Evolutionary conservation across 2,888 invertebrate species (phyloP), one percentile per base, ranked within the genome.

Genomic region (Gisinianus flammeolus): DNA sequence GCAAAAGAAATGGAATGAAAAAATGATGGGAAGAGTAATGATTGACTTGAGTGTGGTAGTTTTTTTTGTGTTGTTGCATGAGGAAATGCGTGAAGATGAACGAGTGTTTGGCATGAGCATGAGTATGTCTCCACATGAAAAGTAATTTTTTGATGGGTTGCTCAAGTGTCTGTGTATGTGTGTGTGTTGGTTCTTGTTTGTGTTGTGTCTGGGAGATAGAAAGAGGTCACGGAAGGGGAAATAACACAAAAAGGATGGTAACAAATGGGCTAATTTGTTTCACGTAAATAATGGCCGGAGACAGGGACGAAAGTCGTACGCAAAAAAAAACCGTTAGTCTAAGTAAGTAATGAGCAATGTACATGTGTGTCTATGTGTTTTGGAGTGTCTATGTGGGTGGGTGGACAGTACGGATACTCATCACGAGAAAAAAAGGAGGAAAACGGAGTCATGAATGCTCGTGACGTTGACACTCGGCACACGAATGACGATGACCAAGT

Each of bases 221-320:
- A 44, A 6, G 44, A 44, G 44, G 44, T 44, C 44, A 44, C 19
- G 44, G 44, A 16, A 44, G 44, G 28, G 12, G 2, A 30, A 30
- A 30, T 5, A 16, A n/a, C 33, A 4, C n/a, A 67, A 72, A 72
- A 72, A 72, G 62, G 30, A 31, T 62, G 31, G 72, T 26, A 28
- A 72, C 72, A 72, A 72, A 72, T 72, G 58, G 72, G 58, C 56
- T 72, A 72, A 72, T 72, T 72, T 72, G 72, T 72, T 72, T 54
- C 33, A 31, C 31, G 70, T 70, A 70, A 72, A 72, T 72, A 72
- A 72, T 72, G 72, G 33, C 33, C 22, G 58, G 72, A 58, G 72
- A 72, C 58, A 58, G 58, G 33, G 31, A n/a, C 19, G 28, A 26
- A 4, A 54, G 31, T 31, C 16, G 54, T 16, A 10, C 12, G 16